Base-by-base conservation (phyloP, 2,888 invertebrate species). In the Xestia ashworthii region DNA sequence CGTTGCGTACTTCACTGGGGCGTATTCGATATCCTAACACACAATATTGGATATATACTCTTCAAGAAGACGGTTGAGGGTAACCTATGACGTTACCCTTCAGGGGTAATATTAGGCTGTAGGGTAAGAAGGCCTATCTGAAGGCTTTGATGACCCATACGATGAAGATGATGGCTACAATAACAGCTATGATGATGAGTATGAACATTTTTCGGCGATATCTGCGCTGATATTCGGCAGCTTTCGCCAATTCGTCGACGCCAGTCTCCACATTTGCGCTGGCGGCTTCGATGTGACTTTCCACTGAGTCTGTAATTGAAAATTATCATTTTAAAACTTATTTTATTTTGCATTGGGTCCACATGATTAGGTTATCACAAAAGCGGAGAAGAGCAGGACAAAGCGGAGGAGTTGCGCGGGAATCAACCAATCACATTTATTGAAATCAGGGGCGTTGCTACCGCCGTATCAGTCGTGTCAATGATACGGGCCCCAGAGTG, bases 261-360 rank as follows among this genome's bases (percentile, higher is more conserved):
- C 98, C 99, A n/a, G 97, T 95, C 92, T 98, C 98, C 8, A 99
- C 98, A 88, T 98, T 97, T 5, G 97, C 97, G 72, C 97, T 97
- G 1, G 98, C 98, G 79, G 97, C 97, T 90, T 98, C 98, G 90
- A 99, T 98, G 94, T 98, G 98, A 89, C 97, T 98, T 93, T 99
- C 99, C 87, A 99, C 98, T 11, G 98, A 97, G 93, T 98, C 99
- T 99, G 95, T 41, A 95, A 96, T 82, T 50, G 12, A n/a, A 77
- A 65, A n/a, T 41, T 41, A 22, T 12, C 22, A 64, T 62, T 44
- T 44, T 44, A 44, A 44, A 44, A 44, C 44, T 44, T 0, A 11
- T 44, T 44, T 32, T 12, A 48, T 14, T 46, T 14, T 14, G 46
- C 14, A 46, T 46, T 41, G 41, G 44, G 9, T 44, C 44, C 44